Conservation (phyloP, 2,113 vertebrate genomes). For the Pristiophorus japonicus region DNA sequence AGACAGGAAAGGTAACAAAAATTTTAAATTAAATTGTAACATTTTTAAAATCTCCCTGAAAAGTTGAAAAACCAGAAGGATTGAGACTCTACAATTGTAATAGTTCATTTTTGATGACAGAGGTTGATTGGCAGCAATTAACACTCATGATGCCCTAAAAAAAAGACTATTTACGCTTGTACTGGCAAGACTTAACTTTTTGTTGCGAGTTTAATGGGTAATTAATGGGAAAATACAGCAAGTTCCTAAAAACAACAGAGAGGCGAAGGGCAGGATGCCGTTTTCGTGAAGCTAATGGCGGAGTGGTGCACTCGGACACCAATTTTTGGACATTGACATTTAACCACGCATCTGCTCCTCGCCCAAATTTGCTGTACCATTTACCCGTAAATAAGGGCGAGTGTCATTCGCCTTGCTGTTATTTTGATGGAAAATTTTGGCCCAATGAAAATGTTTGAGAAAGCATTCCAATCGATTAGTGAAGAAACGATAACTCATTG, state of each 20-base stretch:
- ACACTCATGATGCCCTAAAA: not conserved
- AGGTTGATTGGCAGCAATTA: not conserved
- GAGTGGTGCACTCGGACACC: not conserved
- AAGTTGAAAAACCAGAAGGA: not conserved
- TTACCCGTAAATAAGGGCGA: not conserved
- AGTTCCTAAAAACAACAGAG: not conserved
- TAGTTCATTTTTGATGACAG: not conserved
- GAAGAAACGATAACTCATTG: not conserved
- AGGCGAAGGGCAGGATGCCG: not conserved
- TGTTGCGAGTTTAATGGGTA: not conserved
- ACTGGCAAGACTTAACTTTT: not conserved
- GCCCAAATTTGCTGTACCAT: not conserved
- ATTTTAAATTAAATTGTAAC: not conserved
- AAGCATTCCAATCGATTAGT: not conserved
- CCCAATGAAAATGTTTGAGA: not conserved
- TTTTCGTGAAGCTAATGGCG: too few species aligned
- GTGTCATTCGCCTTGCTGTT: not conserved
- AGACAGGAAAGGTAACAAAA: not conserved
- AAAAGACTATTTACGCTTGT: not conserved
- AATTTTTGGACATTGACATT: not conserved
- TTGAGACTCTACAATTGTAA: not conserved
- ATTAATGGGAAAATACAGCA: not conserved
- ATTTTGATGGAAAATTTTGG: not conserved
- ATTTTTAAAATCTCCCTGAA: not conserved
- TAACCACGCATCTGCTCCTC: not conserved